Conservation (phyloP, 2,113 vertebrate genomes). For the Cyprinodon variegatus region DNA sequence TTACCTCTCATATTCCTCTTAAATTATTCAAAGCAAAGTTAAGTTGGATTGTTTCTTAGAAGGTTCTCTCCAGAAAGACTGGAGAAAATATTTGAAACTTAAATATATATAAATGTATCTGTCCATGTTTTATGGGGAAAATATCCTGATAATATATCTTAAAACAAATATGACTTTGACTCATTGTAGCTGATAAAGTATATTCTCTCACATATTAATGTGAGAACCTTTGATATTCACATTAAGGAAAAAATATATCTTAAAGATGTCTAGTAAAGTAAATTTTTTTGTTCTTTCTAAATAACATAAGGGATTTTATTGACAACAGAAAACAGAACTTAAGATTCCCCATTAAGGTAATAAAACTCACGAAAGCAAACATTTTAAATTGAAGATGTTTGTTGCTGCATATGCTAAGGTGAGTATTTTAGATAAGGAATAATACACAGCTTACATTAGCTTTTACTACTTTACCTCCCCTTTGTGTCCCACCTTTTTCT, state of each 20-base stretch:
- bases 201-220: neutral
- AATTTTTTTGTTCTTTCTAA: no score
- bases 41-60: no score
- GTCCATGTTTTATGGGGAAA: no score
- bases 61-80: no score
- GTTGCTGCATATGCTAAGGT: neutral
- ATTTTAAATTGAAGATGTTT: neutral
- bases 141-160: no score
- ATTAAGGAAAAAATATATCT: neutral
- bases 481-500: constrained; percentile 35
- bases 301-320: neutral
- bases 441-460: constrained; percentile 50
- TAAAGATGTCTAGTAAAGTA: no score
- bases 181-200: no score
- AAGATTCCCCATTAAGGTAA: neutral
- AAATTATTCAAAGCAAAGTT: no score
- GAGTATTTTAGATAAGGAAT: constrained; percentile 24
- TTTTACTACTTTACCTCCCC: constrained; percentile 47
- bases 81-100: no score
- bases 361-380: neutral
- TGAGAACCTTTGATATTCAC: neutral
- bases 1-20: no score
- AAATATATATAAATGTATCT: no score
- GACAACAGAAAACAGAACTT: neutral
- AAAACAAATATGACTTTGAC: no score